A percentile compares a stretch with the other conserved stretches of the same genome.
Conservation (phyloP, 2,888 invertebrate species). For the Tupiocoris notatus region DNA sequence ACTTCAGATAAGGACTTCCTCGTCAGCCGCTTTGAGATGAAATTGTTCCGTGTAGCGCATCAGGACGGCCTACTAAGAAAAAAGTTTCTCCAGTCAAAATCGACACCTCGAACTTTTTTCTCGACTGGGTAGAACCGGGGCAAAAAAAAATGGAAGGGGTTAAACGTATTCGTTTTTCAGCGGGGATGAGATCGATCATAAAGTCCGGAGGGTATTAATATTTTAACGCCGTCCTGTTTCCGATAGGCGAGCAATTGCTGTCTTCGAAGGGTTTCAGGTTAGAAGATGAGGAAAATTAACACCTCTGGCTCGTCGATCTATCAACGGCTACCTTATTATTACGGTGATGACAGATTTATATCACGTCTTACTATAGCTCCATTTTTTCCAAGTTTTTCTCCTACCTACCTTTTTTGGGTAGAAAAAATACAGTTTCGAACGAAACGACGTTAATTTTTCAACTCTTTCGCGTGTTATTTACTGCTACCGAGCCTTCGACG, state of each 20-base stretch:
- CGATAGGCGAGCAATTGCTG: slow-evolving; percentile 8
- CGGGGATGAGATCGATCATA: slow-evolving; percentile 21
- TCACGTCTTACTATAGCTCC: slow-evolving; percentile 35
- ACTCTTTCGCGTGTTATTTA: slow-evolving; percentile 2
- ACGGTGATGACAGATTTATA: slow-evolving; percentile 40
- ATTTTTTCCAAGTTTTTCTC: neutral
- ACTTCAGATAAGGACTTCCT: neutral
- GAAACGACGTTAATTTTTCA: too few relatives aligned
- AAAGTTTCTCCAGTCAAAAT: slow-evolving; percentile 24
- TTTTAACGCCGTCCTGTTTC: slow-evolving; percentile 30
- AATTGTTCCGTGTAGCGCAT: neutral
- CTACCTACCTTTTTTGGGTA: too few relatives aligned
- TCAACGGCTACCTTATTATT: slow-evolving; percentile 41
- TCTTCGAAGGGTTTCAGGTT: slow-evolving; percentile 13
- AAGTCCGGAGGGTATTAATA: slow-evolving; percentile 35
- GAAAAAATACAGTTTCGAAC: too few relatives aligned
- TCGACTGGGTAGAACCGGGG: neutral
- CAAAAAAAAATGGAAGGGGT: slow-evolving; percentile 24
- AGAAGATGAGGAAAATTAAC: slow-evolving; percentile 28
- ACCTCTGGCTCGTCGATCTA: slow-evolving; percentile 36
- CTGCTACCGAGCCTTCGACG: neutral
- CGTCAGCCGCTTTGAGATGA: too few relatives aligned
- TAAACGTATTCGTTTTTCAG: slow-evolving; percentile 14
- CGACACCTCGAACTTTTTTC: slow-evolving; percentile 19
- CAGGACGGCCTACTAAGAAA: slow-evolving; percentile 20